A percentile compares a stretch with the other conserved stretches of the same genome.
Evolutionary conservation across 2,797 vertebrate genomes (phyloP).

Genomic region (Momotus momota): DNA sequence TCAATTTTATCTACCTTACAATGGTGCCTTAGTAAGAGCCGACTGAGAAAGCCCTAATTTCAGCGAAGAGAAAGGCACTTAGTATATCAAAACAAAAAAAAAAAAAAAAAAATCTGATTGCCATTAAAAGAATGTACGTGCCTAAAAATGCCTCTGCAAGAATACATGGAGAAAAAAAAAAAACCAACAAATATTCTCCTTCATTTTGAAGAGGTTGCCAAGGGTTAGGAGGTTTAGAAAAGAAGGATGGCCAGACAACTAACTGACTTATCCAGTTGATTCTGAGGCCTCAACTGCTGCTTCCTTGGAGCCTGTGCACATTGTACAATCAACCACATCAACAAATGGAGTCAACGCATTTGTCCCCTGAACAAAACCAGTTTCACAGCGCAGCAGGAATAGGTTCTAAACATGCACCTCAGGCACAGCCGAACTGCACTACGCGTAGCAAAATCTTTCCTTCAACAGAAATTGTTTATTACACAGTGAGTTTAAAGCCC

Average conservation of each 20-base stretch:
- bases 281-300: background rate
- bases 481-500: background rate
- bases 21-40: background rate
- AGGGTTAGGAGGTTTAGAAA: background rate
- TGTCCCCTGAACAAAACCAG: background rate
- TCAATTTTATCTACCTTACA: background rate
- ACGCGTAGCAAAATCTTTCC: background rate
- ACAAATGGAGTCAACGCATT: background rate
- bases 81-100: background rate
- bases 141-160: background rate
- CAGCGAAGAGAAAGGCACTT: background rate
- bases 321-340: background rate
- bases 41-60: background rate
- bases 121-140: background rate
- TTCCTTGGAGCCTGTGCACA: constrained; percentile 15
- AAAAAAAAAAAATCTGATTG: background rate
- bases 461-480: background rate
- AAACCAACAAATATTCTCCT: background rate
- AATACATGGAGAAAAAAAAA: background rate
- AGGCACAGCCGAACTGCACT: background rate
- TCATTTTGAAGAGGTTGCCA: background rate
- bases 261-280: background rate
- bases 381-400: background rate
- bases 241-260: background rate
- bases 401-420: background rate